Conservation (phyloP, 2,888 invertebrate genomes). For the Hydraecia micacea region DNA sequence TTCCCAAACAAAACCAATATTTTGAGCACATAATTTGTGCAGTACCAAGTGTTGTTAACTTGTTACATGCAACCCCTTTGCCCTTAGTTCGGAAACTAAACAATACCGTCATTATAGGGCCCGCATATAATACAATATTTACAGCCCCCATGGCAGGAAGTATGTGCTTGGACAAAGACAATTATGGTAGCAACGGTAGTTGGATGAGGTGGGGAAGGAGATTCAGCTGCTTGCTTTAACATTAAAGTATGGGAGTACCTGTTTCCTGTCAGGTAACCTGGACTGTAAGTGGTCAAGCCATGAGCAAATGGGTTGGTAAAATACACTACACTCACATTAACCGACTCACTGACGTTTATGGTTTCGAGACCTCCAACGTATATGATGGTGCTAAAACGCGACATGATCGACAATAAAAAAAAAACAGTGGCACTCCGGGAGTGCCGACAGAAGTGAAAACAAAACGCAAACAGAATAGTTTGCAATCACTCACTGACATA, state of each 20-base stretch:
- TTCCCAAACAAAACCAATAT: slow-evolving; percentile 11
- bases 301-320: background rate
- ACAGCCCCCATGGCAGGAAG: slow-evolving; percentile 67
- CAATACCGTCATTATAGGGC: slow-evolving; percentile 73
- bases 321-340: no score
- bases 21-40: slow-evolving; percentile 39
- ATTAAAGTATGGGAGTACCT: background rate
- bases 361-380: background rate
- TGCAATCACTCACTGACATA: no score
- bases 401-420: background rate
- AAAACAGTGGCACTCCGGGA: no score
- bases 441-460: no score
- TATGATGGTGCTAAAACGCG: no score
- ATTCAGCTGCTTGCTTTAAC: slow-evolving; percentile 25
- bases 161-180: slow-evolving; percentile 55
- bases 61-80: slow-evolving; percentile 38
- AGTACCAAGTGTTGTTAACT: slow-evolving; percentile 44
- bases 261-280: background rate
- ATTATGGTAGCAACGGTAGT: slow-evolving; percentile 52
- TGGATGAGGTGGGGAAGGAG: slow-evolving; percentile 26
- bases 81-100: slow-evolving; percentile 56
- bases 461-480: no score
- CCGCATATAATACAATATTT: slow-evolving; percentile 78
- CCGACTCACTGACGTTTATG: no score
- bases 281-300: background rate